Evolutionary conservation across 2,888 invertebrate species (phyloP).

Genomic region (Cantharis nigra): DNA sequence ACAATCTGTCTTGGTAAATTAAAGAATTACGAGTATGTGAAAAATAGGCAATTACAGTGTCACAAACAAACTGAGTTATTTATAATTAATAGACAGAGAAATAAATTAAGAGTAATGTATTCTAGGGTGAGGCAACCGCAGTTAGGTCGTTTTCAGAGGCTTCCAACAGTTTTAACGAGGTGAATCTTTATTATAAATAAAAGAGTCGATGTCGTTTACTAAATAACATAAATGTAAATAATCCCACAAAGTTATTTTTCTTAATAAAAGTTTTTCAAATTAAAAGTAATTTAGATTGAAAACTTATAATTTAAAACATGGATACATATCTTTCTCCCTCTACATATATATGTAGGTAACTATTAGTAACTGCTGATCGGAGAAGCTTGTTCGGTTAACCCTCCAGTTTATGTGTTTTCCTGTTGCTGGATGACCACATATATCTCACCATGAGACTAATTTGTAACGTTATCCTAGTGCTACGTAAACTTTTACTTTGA

Average conservation of each 20-base stretch:
- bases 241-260: not conserved
- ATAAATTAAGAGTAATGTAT: conserved; percentile 32
- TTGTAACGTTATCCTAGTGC: conserved; percentile 39
- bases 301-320: not conserved
- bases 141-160: conserved; percentile 17
- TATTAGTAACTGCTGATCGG: conserved; percentile 24
- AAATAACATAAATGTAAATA: conserved; percentile 1
- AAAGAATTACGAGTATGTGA: conserved; percentile 19
- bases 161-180: conserved; percentile 17
- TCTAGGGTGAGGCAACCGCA: conserved; percentile 22
- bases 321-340: not conserved
- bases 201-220: not conserved
- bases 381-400: conserved; percentile 27
- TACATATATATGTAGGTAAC: not conserved
- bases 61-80: conserved; percentile 30
- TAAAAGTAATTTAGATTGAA: not conserved
- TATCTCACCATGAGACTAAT: conserved; percentile 42
- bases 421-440: conserved; percentile 41
- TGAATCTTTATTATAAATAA: conserved; percentile 8
- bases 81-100: conserved; percentile 31
- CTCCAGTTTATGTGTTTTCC: conserved; percentile 39
- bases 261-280: not conserved
- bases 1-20: conserved; percentile 18
- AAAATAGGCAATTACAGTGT: conserved; percentile 29
- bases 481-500: conserved; percentile 36